Percentiles rank a stretch among this genome's conserved stretches.
phyloP scores from a whole-genome alignment of 1,140 invertebrate genomes.

The Mylabris phalerata region DNA sequence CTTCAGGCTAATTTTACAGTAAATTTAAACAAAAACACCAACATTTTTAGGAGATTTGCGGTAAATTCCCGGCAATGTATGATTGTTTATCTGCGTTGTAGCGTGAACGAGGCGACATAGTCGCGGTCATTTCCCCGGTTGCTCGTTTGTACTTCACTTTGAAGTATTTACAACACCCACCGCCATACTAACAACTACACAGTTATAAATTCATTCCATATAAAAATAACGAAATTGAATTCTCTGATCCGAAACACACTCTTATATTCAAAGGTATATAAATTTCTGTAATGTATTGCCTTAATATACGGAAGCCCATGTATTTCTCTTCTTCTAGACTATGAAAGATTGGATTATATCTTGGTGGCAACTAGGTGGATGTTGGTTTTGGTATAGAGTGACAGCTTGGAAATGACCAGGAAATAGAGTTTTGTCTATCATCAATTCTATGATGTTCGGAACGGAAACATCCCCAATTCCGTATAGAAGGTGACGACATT shows the following conservation, averaged over 20 bases:
- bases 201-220: slow-evolving; percentile 10
- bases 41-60: slow-evolving; percentile 5
- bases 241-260: too few relatives aligned
- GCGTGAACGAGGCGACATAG: slow-evolving; percentile 16
- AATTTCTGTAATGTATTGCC: too few relatives aligned
- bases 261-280: too few relatives aligned
- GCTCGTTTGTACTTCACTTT: slow-evolving; percentile 24
- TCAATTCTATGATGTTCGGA: slow-evolving; percentile 19
- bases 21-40: too few relatives aligned
- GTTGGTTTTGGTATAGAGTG: background rate
- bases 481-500: background rate
- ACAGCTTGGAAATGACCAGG: slow-evolving; percentile 22
- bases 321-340: too few relatives aligned
- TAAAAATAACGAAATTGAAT: too few relatives aligned
- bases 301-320: too few relatives aligned
- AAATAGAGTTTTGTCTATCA: slow-evolving; percentile 25
- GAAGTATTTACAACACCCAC: slow-evolving; percentile 20
- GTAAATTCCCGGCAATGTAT: slow-evolving; percentile 13
- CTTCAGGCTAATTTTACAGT: too few relatives aligned
- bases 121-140: slow-evolving; percentile 17
- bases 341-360: slow-evolving; percentile 15
- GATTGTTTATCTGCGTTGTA: slow-evolving; percentile 19
- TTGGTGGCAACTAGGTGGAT: slow-evolving; percentile 11
- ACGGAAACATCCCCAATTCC: slow-evolving; percentile 9
- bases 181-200: slow-evolving; percentile 13